These are phyloP conservation scores for Drosophila suboccidentalis DNA, from an alignment of 2,888 invertebrate genomes.

Conservation along the genomic window DNA sequence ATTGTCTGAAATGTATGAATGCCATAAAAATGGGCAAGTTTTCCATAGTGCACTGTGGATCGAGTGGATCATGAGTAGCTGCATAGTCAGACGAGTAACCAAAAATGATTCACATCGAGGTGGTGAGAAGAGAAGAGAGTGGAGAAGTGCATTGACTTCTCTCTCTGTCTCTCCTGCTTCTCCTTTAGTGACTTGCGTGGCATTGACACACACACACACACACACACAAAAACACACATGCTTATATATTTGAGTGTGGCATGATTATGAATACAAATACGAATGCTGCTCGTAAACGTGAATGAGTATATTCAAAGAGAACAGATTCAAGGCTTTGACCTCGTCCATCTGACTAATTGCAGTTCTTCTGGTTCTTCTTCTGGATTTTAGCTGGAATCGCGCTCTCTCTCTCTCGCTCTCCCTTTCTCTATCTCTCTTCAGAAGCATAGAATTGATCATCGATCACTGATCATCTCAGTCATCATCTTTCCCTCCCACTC, in stretches of 20 bases:
- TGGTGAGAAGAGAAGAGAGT: conserved; percentile 26
- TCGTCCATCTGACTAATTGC: conserved; percentile 48
- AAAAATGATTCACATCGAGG: conserved; percentile 53
- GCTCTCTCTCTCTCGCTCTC: not conserved
- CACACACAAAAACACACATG: not conserved
- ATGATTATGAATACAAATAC: conserved; percentile 47
- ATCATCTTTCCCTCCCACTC: not conserved
- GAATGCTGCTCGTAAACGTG: conserved; percentile 20
- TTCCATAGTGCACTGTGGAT: conserved; percentile 2
- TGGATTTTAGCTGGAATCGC: not conserved
- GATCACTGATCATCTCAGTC: conserved; percentile 22
- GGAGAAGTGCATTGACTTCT: conserved; percentile 58
- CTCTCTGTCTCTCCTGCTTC: conserved; percentile 36
- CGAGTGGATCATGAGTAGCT: conserved; percentile 17
- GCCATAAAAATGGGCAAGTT: not conserved
- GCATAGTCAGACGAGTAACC: conserved; percentile 60
- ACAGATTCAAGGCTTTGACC: conserved; percentile 54
- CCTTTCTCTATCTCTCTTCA: not conserved
- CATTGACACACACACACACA: conserved; percentile 42
- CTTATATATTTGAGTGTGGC: not conserved
- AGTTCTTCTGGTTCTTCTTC: conserved; percentile 4
- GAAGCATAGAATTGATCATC: conserved; percentile 14
- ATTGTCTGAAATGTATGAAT: too few relatives aligned
- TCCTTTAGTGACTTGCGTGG: conserved; percentile 54
- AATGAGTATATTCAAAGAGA: conserved; percentile 15